Conservation (phyloP, 2,113 vertebrate species). For the Tonatia bakeri region DNA sequence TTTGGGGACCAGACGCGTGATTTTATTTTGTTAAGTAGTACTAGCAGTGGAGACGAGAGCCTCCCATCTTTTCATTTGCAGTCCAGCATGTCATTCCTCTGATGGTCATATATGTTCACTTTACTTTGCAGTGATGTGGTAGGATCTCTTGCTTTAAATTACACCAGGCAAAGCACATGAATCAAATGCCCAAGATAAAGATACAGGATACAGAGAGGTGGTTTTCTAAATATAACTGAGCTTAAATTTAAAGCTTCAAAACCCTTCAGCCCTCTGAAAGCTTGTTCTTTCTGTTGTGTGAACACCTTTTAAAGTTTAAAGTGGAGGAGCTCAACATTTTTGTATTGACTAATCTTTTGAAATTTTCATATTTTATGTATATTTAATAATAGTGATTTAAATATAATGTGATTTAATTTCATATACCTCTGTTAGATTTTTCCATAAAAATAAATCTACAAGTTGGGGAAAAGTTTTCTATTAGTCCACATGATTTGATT, state of each 20-base stretch:
- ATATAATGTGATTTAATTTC: slow-evolving; percentile 22
- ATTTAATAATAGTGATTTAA: slow-evolving; percentile 16
- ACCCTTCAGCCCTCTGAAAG: slow-evolving; percentile 26
- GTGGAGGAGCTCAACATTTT: slow-evolving; percentile 11
- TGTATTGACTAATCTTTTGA: not conserved
- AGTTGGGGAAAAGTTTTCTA: slow-evolving; percentile 8
- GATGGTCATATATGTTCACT: not conserved
- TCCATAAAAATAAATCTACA: slow-evolving; percentile 41
- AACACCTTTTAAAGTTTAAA: slow-evolving; percentile 44
- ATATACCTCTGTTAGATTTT: slow-evolving; percentile 21
- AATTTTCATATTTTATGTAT: slow-evolving; percentile 13
- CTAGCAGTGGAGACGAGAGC: not conserved
- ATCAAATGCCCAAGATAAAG: slow-evolving; percentile 55
- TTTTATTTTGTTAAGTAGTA: slow-evolving; percentile 33
- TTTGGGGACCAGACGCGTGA: not conserved
- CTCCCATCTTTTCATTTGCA: not conserved
- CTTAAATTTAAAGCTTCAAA: slow-evolving; percentile 51
- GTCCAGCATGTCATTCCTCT: not conserved
- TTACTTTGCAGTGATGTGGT: slow-evolving; percentile 14
- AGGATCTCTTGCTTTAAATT: slow-evolving; percentile 55
- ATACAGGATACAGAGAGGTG: slow-evolving; percentile 60
- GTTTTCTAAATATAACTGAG: slow-evolving; percentile 70
- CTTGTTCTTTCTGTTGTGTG: slow-evolving; percentile 19
- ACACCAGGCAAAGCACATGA: slow-evolving; percentile 41
- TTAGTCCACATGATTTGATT: slow-evolving; percentile 38